Conservation (phyloP, 2,113 vertebrate genomes). For the Nyctibius bracteatus region DNA sequence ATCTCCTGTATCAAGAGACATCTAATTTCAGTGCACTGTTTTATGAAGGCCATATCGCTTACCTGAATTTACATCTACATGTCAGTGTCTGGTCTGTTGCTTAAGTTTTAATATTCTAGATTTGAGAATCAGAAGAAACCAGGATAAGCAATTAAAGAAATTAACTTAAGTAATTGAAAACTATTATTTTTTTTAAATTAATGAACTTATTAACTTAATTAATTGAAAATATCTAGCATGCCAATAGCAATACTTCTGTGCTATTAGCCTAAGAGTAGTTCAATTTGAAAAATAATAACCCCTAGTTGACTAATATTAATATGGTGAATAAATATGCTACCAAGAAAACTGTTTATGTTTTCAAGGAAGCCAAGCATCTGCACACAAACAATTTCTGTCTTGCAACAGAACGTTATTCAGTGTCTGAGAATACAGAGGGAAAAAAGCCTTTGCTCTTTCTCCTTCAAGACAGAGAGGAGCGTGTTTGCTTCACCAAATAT, state of each 20-base stretch:
- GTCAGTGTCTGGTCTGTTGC: background rate
- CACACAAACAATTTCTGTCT: background rate
- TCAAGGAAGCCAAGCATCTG: constrained; percentile 5
- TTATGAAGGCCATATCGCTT: background rate
- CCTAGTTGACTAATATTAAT: background rate
- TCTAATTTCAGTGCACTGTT: background rate
- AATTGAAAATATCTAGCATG: background rate
- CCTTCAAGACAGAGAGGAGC: background rate
- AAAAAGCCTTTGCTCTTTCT: background rate
- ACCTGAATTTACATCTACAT: background rate
- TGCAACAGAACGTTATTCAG: background rate
- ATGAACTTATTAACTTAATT: background rate
- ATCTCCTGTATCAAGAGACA: background rate
- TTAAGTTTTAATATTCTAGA: background rate
- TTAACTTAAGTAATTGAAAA: background rate
- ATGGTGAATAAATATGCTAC: background rate
- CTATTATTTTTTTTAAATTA: background rate
- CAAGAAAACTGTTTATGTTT: background rate
- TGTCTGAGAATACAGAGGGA: background rate
- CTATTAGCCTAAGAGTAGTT: background rate
- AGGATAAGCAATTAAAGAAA: background rate
- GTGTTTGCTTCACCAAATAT: background rate
- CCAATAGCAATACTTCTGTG: background rate
- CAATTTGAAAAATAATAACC: background rate
- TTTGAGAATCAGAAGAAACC: background rate